These are phyloP conservation scores for Parasteatoda tepidariorum DNA, from an alignment of 1,140 invertebrate genomes.

Conservation along the genomic window DNA sequence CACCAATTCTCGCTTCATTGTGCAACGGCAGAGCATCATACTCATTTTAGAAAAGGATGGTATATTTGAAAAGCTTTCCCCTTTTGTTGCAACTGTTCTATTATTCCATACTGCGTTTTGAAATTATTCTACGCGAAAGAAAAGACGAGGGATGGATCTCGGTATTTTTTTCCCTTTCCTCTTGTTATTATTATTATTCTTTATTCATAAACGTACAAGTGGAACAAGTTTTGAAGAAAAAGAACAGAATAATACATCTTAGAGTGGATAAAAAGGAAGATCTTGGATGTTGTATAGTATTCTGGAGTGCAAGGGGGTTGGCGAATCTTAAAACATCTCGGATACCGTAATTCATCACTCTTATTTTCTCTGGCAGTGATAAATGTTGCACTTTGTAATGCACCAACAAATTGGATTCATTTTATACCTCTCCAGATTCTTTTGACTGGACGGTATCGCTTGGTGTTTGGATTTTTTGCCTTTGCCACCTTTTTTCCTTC, in stretches of 20 bases:
- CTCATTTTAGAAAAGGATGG: constrained; percentile 3
- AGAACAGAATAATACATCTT: not conserved
- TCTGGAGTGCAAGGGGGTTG: not conserved
- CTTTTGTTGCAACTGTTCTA: constrained; percentile 50
- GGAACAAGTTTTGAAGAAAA: constrained; percentile 1
- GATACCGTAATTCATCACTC: not conserved
- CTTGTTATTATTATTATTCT: not conserved
- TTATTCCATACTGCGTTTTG: constrained; percentile 34
- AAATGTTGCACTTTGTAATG: not conserved
- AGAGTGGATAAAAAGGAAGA: not conserved
- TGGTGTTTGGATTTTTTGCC: too few relatives aligned
- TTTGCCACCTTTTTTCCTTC: too few relatives aligned
- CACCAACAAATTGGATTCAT: not conserved
- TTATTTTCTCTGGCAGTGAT: not conserved
- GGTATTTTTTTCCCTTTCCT: constrained; percentile 1
- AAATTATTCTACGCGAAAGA: constrained; percentile 54
- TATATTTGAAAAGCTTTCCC: constrained; percentile 29
- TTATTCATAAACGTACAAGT: constrained; percentile 11
- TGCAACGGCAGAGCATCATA: not conserved
- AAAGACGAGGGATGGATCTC: constrained; percentile 32
- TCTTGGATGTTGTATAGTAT: not conserved
- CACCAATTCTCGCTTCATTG: constrained; percentile 26
- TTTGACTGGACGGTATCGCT: too few relatives aligned
- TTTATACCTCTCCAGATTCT: not conserved
- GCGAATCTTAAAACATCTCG: too few relatives aligned